These are phyloP conservation scores for Diaprepes abbreviatus DNA, from an alignment of 2,888 invertebrate species.

Conservation along the genomic window DNA sequence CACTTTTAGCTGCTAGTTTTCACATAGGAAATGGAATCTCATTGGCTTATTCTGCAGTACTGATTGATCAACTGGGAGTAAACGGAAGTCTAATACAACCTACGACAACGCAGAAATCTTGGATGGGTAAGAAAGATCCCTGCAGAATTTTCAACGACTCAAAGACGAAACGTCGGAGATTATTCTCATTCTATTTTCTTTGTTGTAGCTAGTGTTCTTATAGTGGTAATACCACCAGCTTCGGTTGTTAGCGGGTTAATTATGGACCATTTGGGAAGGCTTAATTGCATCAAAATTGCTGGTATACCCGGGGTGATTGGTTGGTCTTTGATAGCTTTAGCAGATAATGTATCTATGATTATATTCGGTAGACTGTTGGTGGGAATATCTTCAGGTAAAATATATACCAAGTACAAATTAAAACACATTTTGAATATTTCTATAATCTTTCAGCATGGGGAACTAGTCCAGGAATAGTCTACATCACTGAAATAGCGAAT, in stretches of 20 bases:
- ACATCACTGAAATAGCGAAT: constrained; percentile 74
- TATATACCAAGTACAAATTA: too few relatives aligned
- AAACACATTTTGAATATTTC: not conserved
- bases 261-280: constrained; percentile 72
- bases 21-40: constrained; percentile 74
- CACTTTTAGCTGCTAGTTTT: constrained; percentile 71
- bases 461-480: constrained; percentile 74
- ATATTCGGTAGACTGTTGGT: constrained; percentile 70
- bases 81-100: constrained; percentile 52
- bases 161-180: not conserved
- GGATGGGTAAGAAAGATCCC: constrained; percentile 69
- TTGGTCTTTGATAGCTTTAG: constrained; percentile 71
- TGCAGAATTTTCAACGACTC: not conserved
- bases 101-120: constrained; percentile 67
- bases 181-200: not conserved
- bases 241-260: constrained; percentile 70
- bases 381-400: constrained; percentile 70
- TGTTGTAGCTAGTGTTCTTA: constrained; percentile 71
- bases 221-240: constrained; percentile 71
- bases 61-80: constrained; percentile 69
- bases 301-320: constrained; percentile 71
- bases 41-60: constrained; percentile 72
- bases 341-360: constrained; percentile 69
- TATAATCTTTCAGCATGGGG: constrained; percentile 67
- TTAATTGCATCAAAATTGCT: constrained; percentile 72